Evolutionary conservation across 1,140 invertebrate species (phyloP), one percentile per base, ranked within the genome.

Genomic region (Neodiprion lecontei): DNA sequence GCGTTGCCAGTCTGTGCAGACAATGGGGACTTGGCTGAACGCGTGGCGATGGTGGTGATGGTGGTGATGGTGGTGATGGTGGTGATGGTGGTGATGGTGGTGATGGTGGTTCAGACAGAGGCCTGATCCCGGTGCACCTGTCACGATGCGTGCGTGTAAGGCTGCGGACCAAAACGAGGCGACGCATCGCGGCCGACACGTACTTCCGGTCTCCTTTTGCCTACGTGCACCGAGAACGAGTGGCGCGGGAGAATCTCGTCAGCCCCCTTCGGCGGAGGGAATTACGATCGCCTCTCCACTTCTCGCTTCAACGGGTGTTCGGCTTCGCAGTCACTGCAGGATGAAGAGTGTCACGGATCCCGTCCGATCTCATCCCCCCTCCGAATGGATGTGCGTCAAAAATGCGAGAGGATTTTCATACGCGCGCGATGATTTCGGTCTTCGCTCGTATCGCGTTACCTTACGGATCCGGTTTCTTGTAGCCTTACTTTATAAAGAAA

Each of bases 141-240:
- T 17, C 53, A 4, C 53, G 53, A 61, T 61, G 28, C 53, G 53
- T 61, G n/a, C 53, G 11, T 40, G 28, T 40, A 40, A 40, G 28
- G 28, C 28, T 40, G 28, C 28, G 5, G 28, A 40, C 28, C 28
- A 1, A 40, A 40, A 5, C 28, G 28, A 2, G 28, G 5, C 28
- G 28, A 40, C 28, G 53, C 53, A 61, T 61, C 53, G 28, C 28
- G 53, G n/a, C 53, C 9, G 53, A 61, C 53, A 61, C 53, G 53
- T 61, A 61, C 53, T 61, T 61, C 53, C 53, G 53, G 53, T 61
- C 53, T 17, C 53, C 53, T 61, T 61, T 61, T 61, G 53, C 53
- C 11, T 61, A 61, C 53, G 53, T 61, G 53, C 53, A 40, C 28
- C 28, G 28, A 40, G 53, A 61, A 61, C 53, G n/a, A 61, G 53